A percentile compares a stretch with the other conserved stretches of the same genome.
These are phyloP conservation scores for Thamnaconus septentrionalis DNA, from an alignment of 2,113 vertebrate genomes.

Conservation along the genomic window DNA sequence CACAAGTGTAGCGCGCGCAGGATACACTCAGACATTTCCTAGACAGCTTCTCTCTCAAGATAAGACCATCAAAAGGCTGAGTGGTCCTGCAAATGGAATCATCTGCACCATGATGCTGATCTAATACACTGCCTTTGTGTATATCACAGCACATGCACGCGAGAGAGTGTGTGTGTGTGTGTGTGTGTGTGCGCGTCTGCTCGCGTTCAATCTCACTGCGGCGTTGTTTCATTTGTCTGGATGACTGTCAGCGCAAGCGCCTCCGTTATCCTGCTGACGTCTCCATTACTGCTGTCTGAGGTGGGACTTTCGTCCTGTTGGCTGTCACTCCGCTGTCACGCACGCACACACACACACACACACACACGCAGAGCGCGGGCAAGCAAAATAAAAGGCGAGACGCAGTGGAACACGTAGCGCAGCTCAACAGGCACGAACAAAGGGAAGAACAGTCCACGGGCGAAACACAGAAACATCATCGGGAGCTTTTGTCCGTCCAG, in stretches of 20 bases:
- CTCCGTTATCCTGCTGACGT: slow-evolving; percentile 42
- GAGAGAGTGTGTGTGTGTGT: neutral
- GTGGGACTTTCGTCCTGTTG: slow-evolving; percentile 27
- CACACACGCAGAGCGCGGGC: neutral
- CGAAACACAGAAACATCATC: neutral
- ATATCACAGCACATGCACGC: neutral
- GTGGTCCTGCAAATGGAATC: slow-evolving; percentile 50
- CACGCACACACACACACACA: neutral
- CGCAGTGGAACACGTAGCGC: neutral
- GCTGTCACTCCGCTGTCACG: slow-evolving; percentile 27
- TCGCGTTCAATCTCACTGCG: slow-evolving; percentile 2
- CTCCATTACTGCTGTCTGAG: slow-evolving; percentile 48
- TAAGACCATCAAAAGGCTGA: slow-evolving; percentile 58
- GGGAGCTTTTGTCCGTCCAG: neutral
- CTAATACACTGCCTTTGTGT: slow-evolving; percentile 41
- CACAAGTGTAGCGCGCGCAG: neutral
- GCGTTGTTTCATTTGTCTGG: slow-evolving; percentile 31
- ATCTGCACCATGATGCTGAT: slow-evolving; percentile 38
- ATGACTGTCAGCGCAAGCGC: slow-evolving; percentile 43
- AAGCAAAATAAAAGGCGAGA: neutral
- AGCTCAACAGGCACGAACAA: neutral
- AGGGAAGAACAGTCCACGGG: neutral
- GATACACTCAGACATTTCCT: slow-evolving; percentile 20
- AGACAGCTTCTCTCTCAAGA: slow-evolving; percentile 23
- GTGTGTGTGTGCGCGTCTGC: slow-evolving; percentile 18